Percentiles rank a stretch among this genome's conserved stretches.
phyloP scores from a whole-genome alignment of 2,797 vertebrate genomes.

The Coendou prehensilis region DNA sequence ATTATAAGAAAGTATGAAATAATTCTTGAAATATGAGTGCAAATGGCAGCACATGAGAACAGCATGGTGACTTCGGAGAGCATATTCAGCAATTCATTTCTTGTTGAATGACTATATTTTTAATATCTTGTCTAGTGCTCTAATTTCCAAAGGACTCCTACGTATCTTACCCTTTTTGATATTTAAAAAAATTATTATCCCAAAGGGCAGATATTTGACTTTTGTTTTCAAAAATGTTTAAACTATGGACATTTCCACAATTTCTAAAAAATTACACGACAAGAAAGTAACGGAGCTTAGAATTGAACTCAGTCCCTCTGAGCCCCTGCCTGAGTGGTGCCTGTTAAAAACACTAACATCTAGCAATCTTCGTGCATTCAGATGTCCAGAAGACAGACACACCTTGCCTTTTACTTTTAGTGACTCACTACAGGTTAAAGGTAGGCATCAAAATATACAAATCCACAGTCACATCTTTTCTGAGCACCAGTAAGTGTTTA shows the following conservation, averaged over 20 bases:
- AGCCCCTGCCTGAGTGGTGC: not conserved
- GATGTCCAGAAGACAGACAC: not conserved
- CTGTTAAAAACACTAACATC: not conserved
- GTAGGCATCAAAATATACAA: not conserved
- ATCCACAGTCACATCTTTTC: not conserved
- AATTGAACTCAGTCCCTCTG: not conserved
- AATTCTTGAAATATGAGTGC: not conserved
- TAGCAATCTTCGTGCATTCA: not conserved
- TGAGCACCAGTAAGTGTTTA: not conserved
- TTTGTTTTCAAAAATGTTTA: slow-evolving; percentile 36
- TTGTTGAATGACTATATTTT: not conserved
- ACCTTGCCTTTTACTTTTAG: not conserved
- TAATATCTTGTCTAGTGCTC: not conserved
- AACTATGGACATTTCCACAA: slow-evolving; percentile 7
- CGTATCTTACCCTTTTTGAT: not conserved
- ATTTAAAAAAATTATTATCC: not conserved
- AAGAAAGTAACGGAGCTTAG: not conserved
- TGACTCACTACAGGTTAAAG: not conserved
- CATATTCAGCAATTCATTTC: not conserved
- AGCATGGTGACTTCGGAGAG: not conserved
- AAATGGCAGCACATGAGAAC: not conserved
- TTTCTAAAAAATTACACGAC: slow-evolving; percentile 17
- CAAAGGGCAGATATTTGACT: not conserved
- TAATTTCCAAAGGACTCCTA: slow-evolving; percentile 10
- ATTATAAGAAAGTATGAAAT: not conserved